Conservation (phyloP, 2,113 vertebrate genomes). For the Acrocephalus arundinaceus region DNA sequence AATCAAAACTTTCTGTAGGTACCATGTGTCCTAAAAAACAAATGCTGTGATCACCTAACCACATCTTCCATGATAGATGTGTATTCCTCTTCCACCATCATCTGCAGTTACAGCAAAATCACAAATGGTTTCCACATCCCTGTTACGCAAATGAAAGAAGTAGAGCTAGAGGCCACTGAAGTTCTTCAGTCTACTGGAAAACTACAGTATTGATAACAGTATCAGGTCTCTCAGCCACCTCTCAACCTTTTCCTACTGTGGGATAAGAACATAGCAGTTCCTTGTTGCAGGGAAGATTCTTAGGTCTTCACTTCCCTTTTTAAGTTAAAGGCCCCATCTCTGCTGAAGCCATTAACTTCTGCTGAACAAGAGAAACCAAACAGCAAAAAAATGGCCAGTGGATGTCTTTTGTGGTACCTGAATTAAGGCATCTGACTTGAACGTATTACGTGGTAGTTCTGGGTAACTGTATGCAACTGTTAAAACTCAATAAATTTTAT, state of each 20-base stretch:
- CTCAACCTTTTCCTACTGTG: neutral
- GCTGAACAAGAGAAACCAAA: neutral
- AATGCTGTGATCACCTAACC: neutral
- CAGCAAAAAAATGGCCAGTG: fast-evolving
- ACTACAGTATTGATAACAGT: neutral
- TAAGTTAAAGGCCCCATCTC: neutral
- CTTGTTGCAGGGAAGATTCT: neutral
- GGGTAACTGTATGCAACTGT: neutral
- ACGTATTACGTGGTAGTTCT: neutral
- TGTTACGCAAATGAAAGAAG: neutral
- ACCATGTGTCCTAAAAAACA: neutral
- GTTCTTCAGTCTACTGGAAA: neutral
- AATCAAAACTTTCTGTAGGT: neutral
- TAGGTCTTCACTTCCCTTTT: neutral
- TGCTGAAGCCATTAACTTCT: neutral
- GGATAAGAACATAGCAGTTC: neutral
- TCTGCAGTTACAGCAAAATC: neutral
- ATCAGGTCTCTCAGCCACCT: neutral
- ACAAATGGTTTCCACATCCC: neutral
- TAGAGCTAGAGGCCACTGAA: neutral
- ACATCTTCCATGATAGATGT: fast-evolving
- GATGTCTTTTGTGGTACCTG: neutral
- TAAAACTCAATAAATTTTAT: neutral
- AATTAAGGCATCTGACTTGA: neutral
- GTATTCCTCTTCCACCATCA: neutral